Percentiles rank a stretch among this genome's conserved stretches.
These are phyloP conservation scores for Bugula neritina DNA, from an alignment of 2,888 invertebrate genomes.

Conservation along the genomic window DNA sequence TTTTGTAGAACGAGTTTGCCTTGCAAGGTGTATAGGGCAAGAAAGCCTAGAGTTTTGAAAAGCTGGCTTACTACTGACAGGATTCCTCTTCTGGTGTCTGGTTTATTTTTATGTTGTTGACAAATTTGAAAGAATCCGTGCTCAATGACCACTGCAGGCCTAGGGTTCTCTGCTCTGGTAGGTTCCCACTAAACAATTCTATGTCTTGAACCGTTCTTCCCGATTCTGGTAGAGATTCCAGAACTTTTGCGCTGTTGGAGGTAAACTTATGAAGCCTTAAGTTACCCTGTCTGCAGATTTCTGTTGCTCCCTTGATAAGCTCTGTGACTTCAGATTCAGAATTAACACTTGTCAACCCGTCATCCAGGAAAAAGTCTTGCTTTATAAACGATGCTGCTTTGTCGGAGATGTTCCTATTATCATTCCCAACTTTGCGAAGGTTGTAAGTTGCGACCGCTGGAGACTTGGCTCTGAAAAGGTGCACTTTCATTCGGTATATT, in stretches of 20 bases:
- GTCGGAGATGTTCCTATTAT: neutral
- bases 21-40: neutral
- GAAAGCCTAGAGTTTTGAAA: constrained; percentile 3
- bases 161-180: constrained; percentile 30
- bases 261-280: neutral
- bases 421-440: neutral
- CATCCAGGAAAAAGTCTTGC: constrained; percentile 30
- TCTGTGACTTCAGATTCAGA: constrained; percentile 3
- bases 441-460: neutral
- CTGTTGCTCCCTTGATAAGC: neutral
- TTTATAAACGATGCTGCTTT: constrained; percentile 18
- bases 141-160: constrained; percentile 30
- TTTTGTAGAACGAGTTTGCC: constrained; percentile 3
- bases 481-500: constrained; percentile 24
- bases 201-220: constrained; percentile 12
- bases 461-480: constrained; percentile 22
- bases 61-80: neutral
- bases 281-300: neutral
- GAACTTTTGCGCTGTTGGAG: constrained; percentile 3
- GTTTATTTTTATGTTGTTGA: constrained; percentile 10
- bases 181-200: constrained; percentile 10
- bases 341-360: constrained; percentile 28
- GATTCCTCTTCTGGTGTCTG: constrained; percentile 4
- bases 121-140: constrained; percentile 29
- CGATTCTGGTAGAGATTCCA: neutral